Evolutionary conservation across 2,888 invertebrate genomes (phyloP), one percentile per base, ranked within the genome.

Genomic region (Mamestra brassicae): DNA sequence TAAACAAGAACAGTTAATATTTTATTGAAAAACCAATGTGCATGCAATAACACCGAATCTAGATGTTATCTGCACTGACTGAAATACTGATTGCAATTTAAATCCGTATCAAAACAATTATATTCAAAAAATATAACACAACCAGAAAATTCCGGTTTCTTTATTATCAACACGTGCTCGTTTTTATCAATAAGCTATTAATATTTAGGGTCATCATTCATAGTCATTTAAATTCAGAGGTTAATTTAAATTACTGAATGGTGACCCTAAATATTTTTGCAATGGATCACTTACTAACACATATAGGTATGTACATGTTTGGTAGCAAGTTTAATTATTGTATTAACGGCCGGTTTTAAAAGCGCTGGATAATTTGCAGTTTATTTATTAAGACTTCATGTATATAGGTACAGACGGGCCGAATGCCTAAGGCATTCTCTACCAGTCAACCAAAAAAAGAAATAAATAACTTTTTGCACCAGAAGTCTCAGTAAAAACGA

Each of bases 151-250:
- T 64, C 66, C 58, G 34, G 66, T 66, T 78, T 54, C 11, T 52
- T 77, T 67, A 34, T 55, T 61, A 77, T 78, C 63, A 71, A 60
- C 78, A 67, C 50, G 78, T 60, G 83, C 36, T 34, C 42, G 4
- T 11, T 67, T 47, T 77, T 71, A 71, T 63, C 77, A 70, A 64
- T 13, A 36, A 50, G 38, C 8, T 54, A 52, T 66, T 81, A 52
- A 76, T 26, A 50, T 81, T 68, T 68, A n/a, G n/a, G n/a, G n/a
- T n/a, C n/a, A n/a, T n/a, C n/a, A n/a, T n/a, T n/a, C n/a, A n/a
- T n/a, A n/a, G n/a, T n/a, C n/a, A n/a, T n/a, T n/a, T n/a, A n/a
- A n/a, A n/a, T n/a, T n/a, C n/a, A n/a, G n/a, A n/a, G n/a, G n/a
- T 38, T 38, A 38, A 75, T 75, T 55, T 36, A 36, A 17, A 68